These are phyloP conservation scores for Hafferia zeledoni DNA, from an alignment of 2,797 vertebrate genomes.

Conservation along the genomic window DNA sequence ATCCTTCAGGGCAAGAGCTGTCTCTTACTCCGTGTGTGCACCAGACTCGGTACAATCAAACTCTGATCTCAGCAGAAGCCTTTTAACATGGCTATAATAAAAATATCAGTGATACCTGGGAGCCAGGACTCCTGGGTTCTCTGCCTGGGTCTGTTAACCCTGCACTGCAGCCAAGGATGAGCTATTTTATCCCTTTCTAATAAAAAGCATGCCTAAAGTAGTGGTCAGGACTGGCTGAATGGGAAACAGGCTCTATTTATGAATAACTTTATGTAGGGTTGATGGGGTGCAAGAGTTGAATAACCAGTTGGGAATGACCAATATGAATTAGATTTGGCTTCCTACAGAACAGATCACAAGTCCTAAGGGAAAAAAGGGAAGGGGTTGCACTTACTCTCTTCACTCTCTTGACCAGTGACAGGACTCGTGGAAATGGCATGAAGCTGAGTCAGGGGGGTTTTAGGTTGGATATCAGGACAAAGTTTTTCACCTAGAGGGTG, in stretches of 20 bases:
- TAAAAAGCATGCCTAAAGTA: background rate
- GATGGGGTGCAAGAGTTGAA: background rate
- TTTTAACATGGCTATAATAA: background rate
- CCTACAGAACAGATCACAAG: background rate
- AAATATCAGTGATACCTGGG: background rate
- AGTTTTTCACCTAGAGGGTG: background rate
- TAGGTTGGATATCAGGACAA: background rate
- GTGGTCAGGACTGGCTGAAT: background rate
- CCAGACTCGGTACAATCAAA: background rate
- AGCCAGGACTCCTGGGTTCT: background rate
- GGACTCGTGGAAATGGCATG: background rate
- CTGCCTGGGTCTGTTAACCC: background rate
- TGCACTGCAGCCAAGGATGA: background rate
- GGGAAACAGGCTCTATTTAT: background rate
- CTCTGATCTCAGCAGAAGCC: slow-evolving; percentile 49
- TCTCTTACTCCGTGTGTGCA: background rate
- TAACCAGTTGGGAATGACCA: background rate
- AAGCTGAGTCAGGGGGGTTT: background rate
- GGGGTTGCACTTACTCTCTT: background rate
- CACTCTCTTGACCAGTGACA: background rate
- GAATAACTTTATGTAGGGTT: background rate
- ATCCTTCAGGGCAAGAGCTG: slow-evolving; percentile 44
- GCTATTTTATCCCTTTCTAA: background rate
- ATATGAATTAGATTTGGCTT: background rate
- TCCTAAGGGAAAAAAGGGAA: background rate